Evolutionary conservation across 2,797 vertebrate genomes (phyloP).

Genomic region (Sebastes baramenuke): DNA sequence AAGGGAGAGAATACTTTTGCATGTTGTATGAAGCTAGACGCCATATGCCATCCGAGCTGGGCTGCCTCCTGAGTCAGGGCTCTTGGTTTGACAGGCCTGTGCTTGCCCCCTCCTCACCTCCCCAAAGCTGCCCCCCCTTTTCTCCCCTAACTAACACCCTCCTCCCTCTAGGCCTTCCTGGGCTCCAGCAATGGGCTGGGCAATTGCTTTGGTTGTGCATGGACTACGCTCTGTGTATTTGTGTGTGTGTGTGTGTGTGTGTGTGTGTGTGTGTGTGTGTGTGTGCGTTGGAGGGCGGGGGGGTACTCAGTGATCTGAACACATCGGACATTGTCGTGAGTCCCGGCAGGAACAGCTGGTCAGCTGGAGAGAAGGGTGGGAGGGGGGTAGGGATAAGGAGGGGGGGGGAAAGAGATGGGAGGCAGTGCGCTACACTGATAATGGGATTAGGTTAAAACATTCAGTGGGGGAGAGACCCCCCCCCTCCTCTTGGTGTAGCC

Average conservation of each 20-base stretch:
- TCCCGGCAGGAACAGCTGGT: slow-evolving; percentile 98
- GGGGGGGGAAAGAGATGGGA: slow-evolving; percentile 75
- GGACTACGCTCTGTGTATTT: slow-evolving; percentile 49
- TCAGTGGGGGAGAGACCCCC: slow-evolving; percentile 74
- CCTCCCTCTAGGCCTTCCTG: slow-evolving; percentile 62
- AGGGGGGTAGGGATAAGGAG: slow-evolving; percentile 69
- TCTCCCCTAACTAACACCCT: slow-evolving; percentile 60
- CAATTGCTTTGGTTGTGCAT: slow-evolving; percentile 82
- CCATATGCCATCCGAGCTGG: slow-evolving; percentile 98
- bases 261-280: background rate
- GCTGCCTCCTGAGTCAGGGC: slow-evolving; percentile 90
- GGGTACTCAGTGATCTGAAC: slow-evolving; percentile 91
- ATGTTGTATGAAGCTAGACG: slow-evolving; percentile 99
- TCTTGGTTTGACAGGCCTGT: slow-evolving; percentile 88
- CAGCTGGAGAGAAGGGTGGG: slow-evolving; percentile 87
- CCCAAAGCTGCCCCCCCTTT: slow-evolving; percentile 47
- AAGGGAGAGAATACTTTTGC: slow-evolving; percentile 92
- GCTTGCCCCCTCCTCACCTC: slow-evolving; percentile 59
- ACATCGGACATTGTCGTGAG: slow-evolving; percentile 94
- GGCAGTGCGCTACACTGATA: slow-evolving; percentile 88
- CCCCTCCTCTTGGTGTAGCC: slow-evolving; percentile 42
- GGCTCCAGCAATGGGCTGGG: slow-evolving; percentile 87
- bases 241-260: slow-evolving; percentile 28
- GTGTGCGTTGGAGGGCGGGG: slow-evolving; percentile 14
- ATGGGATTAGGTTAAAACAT: slow-evolving; percentile 89